Conservation (phyloP, 2,797 vertebrate species). For the Crocodylus rhombifer region DNA sequence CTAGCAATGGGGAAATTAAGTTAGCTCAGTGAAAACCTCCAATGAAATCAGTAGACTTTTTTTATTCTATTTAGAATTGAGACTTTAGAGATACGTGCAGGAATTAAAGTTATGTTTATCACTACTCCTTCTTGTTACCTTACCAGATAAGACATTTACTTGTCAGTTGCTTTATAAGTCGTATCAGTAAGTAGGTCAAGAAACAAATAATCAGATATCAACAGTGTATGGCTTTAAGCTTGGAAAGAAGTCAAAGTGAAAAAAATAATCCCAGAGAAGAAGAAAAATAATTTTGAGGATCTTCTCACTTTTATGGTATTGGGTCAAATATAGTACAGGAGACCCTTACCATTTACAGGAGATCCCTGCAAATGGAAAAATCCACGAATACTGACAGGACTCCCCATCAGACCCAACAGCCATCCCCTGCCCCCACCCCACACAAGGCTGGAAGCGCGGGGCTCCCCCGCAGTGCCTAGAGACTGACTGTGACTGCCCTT, state of each 20-base stretch:
- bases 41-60: not conserved
- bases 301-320: conserved; percentile 42
- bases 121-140: conserved; percentile 11
- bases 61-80: not conserved
- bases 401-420: no score
- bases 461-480: no score
- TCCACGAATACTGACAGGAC: no score
- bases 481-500: no score
- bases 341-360: no score
- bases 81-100: not conserved
- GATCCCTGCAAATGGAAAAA: no score
- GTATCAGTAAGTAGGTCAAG: not conserved
- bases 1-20: not conserved
- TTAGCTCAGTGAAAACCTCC: not conserved
- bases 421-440: no score
- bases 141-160: not conserved
- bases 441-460: no score
- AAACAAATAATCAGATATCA: not conserved
- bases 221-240: not conserved
- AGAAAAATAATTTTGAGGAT: conserved; percentile 8
- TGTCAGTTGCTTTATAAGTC: not conserved
- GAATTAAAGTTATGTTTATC: not conserved
- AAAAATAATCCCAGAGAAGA: not conserved
- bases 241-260: not conserved
- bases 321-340: conserved; percentile 45